Conservation (phyloP, 1,140 invertebrate genomes). For the Drosophila repletoides region DNA sequence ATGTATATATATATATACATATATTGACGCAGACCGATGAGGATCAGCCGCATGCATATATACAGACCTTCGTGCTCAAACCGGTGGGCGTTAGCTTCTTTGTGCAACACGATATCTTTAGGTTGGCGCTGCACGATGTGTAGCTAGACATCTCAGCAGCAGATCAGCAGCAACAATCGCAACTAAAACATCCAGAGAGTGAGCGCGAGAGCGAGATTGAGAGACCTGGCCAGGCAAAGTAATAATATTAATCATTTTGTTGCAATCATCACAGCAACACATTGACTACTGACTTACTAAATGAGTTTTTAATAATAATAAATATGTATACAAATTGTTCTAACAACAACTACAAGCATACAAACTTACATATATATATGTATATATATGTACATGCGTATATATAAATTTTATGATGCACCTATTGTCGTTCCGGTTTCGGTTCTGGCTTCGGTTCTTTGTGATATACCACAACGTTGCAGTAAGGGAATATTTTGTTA, state of each 20-base stretch:
- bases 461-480: constrained; percentile 11
- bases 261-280: constrained; percentile 1
- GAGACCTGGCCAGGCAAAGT: constrained; percentile 33
- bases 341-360: constrained; percentile 10
- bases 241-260: constrained; percentile 26
- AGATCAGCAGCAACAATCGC: constrained; percentile 13
- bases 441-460: not conserved
- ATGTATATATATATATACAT: constrained; percentile 11
- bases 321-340: constrained; percentile 22
- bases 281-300: constrained; percentile 16
- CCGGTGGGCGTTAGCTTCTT: constrained; percentile 93
- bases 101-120: constrained; percentile 95
- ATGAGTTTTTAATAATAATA: constrained; percentile 16
- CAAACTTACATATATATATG: not conserved
- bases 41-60: constrained; percentile 94
- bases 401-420: not conserved
- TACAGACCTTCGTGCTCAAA: constrained; percentile 95
- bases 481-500: constrained; percentile 21
- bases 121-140: constrained; percentile 92
- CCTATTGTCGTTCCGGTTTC: not conserved
- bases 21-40: constrained; percentile 88
- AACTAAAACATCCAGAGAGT: constrained; percentile 9
- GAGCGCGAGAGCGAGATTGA: too few relatives aligned
- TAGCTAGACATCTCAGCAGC: constrained; percentile 42
- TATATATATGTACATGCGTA: not conserved